These are phyloP conservation scores for Drosophila azteca DNA, from an alignment of 1,140 invertebrate species.

Conservation along the genomic window DNA sequence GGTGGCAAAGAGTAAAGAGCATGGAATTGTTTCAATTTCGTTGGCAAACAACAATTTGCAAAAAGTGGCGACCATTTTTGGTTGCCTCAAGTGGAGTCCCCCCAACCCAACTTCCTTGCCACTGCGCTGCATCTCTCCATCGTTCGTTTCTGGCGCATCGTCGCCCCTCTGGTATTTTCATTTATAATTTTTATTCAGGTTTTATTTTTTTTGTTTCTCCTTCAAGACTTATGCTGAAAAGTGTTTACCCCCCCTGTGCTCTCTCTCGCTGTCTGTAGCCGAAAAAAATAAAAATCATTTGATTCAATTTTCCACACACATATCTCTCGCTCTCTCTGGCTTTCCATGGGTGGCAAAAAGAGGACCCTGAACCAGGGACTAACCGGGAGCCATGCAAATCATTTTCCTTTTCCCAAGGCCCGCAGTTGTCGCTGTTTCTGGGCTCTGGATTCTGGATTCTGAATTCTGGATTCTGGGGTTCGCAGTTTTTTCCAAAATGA, in stretches of 20 bases:
- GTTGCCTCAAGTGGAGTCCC: conserved; percentile 26
- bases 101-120: background rate
- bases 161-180: conserved; percentile 68
- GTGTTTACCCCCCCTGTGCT: background rate
- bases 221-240: conserved; percentile 59
- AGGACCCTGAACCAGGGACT: background rate
- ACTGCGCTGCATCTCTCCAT: background rate
- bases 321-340: conserved; percentile 12
- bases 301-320: conserved; percentile 72
- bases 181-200: conserved; percentile 64
- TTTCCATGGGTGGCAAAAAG: background rate
- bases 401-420: conserved; percentile 47
- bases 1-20: conserved; percentile 29
- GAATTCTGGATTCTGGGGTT: conserved; percentile 2
- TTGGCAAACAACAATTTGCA: conserved; percentile 68
- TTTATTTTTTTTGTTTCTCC: conserved; percentile 10
- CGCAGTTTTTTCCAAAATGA: conserved; percentile 39
- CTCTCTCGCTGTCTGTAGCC: background rate
- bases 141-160: conserved; percentile 7
- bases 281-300: conserved; percentile 58
- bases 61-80: conserved; percentile 69
- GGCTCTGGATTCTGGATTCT: conserved; percentile 8
- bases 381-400: conserved; percentile 60
- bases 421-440: background rate
- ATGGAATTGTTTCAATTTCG: conserved; percentile 72